Evolutionary conservation across 2,797 vertebrate species (phyloP).

Genomic region (Hippocampus kuda): DNA sequence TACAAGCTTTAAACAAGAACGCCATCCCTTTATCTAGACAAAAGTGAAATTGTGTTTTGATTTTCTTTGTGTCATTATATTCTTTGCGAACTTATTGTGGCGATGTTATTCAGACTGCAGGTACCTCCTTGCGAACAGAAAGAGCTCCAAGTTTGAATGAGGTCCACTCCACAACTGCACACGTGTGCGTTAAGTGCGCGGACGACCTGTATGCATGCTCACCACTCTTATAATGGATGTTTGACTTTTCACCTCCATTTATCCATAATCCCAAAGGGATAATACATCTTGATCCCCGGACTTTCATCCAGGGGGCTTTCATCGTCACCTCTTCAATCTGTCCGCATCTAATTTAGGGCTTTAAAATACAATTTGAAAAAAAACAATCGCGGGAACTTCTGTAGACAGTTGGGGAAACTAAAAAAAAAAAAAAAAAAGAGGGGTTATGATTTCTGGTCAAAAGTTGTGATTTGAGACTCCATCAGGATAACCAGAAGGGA

Average conservation of each 20-base stretch:
- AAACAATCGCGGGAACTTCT: too few relatives aligned
- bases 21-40: background rate
- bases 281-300: conserved; percentile 3
- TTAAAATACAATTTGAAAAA: background rate
- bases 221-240: conserved; percentile 2
- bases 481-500: background rate
- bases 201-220: background rate
- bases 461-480: background rate
- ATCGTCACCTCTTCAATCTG: conserved; percentile 2
- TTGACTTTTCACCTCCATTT: conserved; percentile 15
- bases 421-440: too few relatives aligned
- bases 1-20: background rate
- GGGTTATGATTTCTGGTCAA: too few relatives aligned
- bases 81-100: background rate
- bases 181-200: background rate
- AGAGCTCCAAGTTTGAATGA: background rate
- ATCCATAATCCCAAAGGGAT: conserved; percentile 7
- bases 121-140: background rate
- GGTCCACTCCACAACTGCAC: background rate
- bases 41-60: background rate
- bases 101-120: too few relatives aligned
- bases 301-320: background rate
- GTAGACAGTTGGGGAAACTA: background rate
- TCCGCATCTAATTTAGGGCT: conserved; percentile 1
- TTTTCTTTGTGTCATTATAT: background rate